Conservation (phyloP, 2,113 vertebrate genomes). For the Mus spicilegus region DNA sequence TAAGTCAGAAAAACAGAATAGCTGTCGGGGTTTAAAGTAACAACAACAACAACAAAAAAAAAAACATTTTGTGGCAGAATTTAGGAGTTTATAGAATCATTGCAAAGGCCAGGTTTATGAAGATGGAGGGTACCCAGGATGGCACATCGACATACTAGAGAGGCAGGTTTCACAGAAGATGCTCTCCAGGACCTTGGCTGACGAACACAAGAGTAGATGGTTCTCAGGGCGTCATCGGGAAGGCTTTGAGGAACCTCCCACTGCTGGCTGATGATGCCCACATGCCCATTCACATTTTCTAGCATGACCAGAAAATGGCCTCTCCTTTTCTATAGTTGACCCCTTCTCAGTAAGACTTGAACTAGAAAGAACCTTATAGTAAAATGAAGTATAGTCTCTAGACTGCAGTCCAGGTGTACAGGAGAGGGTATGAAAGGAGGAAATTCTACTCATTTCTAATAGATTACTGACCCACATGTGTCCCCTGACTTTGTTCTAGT, state of each 20-base stretch:
- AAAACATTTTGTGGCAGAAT: background rate
- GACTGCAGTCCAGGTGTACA: background rate
- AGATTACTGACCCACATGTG: background rate
- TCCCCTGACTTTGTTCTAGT: background rate
- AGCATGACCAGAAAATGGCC: background rate
- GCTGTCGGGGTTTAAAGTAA: constrained; percentile 37
- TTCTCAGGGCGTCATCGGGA: background rate
- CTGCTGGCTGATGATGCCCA: background rate
- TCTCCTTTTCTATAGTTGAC: background rate
- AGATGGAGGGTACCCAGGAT: background rate
- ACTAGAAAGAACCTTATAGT: background rate
- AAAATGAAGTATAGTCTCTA: constrained; percentile 14
- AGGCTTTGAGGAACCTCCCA: background rate
- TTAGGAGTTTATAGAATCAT: constrained; percentile 11
- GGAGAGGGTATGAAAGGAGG: background rate
- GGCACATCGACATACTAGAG: constrained; percentile 4
- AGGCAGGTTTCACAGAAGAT: background rate
- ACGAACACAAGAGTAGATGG: background rate
- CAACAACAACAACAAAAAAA: background rate
- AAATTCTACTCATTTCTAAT: background rate
- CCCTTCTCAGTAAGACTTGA: constrained; percentile 27
- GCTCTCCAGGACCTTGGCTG: too few species aligned
- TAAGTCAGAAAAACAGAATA: constrained; percentile 43
- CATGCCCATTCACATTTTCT: background rate
- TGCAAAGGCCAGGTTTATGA: background rate